phyloP scores from a whole-genome alignment of 2,113 vertebrate genomes.

The Plecturocebus donacophilus region DNA sequence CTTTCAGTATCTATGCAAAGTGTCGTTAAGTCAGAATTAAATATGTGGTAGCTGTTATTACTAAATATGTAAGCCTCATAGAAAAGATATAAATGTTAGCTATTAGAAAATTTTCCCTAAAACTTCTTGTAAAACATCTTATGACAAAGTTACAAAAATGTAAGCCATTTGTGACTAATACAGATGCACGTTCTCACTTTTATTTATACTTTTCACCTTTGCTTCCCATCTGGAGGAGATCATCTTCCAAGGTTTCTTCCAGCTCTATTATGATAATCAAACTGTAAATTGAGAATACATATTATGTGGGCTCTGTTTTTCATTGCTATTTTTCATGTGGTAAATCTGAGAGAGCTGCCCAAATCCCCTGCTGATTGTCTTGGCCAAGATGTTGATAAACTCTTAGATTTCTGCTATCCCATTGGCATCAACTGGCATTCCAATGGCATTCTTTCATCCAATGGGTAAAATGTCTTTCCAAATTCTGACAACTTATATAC shows the following conservation, averaged over 20 bases:
- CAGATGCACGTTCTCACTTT: background rate
- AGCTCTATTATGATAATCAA: background rate
- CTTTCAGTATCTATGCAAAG: background rate
- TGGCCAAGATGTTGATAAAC: background rate
- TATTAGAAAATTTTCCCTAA: background rate
- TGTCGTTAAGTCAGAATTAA: background rate
- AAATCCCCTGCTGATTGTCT: slow-evolving; percentile 35
- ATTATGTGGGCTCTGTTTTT: background rate
- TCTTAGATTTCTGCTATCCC: background rate
- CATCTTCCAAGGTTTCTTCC: background rate
- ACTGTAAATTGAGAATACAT: background rate
- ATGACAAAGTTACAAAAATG: background rate
- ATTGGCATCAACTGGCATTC: background rate
- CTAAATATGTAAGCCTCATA: background rate
- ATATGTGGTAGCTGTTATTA: background rate
- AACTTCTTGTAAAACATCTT: background rate
- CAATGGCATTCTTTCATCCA: background rate
- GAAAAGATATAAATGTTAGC: background rate
- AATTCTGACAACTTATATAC: slow-evolving; percentile 11
- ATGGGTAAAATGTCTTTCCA: slow-evolving; percentile 54
- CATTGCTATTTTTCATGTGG: slow-evolving; percentile 39
- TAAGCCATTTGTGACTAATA: background rate
- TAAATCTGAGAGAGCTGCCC: slow-evolving; percentile 23
- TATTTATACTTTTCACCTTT: background rate
- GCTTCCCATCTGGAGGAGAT: background rate